Evolutionary conservation across 1,140 invertebrate genomes (phyloP), one percentile per base, ranked within the genome.

Genomic region (Drosophila persimilis): DNA sequence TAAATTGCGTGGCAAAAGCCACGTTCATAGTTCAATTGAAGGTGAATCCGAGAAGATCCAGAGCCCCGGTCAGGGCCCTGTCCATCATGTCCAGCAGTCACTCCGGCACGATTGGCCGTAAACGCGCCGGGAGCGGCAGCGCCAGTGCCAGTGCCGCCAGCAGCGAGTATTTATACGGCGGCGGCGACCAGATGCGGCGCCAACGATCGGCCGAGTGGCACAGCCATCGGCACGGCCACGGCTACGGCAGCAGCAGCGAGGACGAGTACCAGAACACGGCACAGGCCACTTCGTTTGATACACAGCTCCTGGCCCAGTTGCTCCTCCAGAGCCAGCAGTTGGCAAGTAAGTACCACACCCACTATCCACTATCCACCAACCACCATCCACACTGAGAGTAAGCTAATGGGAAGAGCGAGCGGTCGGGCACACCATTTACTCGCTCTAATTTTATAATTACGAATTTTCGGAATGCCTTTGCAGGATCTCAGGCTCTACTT

Each of bases 141-240:
- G 78, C 83, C 20, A 90, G 89, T 70, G 81, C 84, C 63, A 81
- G 86, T 65, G 83, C 83, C 15, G 84, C 79, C 17, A 59, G 80
- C 60, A 90, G 89, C 59, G 84, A 90, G 56, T 90, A 90, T 61
- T 91, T 90, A 55, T 90, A 86, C 35, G 44, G 73, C 20, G 77
- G 80, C 0, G 79, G 76, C 8, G 75, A 90, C 35, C 83, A 90
- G 53, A 73, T 94, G 92, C 91, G 93, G 59, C 92, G 94, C 45
- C 93, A 94, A 80, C 91, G 93, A 44, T 94, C 93, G 66, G 92
- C 94, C 46, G 94, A 94, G 90, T 94, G 94, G 94, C 92, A 93
- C 63, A 93, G 93, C 80, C 81, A 85, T 59, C 92, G 93, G 64
- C 92, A 93, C 73, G 92, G 71, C 29, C 55, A 66, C n/a, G 73